Evolutionary conservation across 2,797 vertebrate genomes (phyloP).

Genomic region (Erithacus rubecula): DNA sequence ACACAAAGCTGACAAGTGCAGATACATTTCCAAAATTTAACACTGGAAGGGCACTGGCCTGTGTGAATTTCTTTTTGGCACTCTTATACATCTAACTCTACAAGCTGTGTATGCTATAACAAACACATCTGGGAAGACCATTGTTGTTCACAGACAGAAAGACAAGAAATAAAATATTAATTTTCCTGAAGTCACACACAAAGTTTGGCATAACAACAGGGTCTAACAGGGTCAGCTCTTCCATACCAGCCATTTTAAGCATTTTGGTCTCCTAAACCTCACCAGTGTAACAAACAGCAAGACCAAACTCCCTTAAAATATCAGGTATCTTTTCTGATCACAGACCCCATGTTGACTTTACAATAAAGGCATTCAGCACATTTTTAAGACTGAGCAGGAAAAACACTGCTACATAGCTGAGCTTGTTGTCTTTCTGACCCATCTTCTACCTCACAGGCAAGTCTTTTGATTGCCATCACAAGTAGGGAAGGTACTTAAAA

Average conservation of each 20-base stretch:
- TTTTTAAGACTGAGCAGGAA: not conserved
- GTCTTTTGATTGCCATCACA: not conserved
- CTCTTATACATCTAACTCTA: not conserved
- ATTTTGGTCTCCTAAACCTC: not conserved
- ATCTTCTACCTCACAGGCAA: not conserved
- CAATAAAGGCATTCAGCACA: not conserved
- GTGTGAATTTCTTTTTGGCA: not conserved
- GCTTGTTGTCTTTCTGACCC: not conserved
- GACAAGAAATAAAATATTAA: not conserved
- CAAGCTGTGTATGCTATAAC: not conserved
- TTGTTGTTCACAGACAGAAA: not conserved
- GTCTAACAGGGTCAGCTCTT: not conserved
- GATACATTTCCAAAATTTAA: not conserved
- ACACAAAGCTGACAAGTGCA: not conserved
- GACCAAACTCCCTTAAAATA: not conserved
- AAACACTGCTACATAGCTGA: not conserved
- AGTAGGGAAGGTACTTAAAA: not conserved
- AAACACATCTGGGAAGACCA: not conserved
- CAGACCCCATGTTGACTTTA: not conserved
- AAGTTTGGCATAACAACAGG: not conserved
- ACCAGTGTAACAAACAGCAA: not conserved
- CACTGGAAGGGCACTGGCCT: not conserved
- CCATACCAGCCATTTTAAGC: not conserved
- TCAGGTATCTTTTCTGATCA: not conserved
- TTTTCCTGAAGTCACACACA: not conserved